Conservation (phyloP, 2,888 invertebrate species). For the Hypolimnas misippus region DNA sequence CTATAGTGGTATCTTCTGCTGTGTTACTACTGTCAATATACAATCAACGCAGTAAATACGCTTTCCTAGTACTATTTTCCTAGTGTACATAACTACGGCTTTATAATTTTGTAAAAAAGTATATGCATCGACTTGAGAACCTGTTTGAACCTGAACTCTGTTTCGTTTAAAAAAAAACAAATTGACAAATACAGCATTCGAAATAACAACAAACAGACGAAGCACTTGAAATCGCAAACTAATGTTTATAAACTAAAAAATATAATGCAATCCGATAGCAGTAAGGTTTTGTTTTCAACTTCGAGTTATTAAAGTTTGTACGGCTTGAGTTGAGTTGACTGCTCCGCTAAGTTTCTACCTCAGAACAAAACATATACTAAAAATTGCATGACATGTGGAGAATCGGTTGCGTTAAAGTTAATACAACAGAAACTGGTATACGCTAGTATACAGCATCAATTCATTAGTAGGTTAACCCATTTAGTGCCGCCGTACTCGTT, state of each 20-base stretch:
- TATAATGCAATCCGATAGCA: conserved; percentile 7
- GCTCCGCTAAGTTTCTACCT: conserved; percentile 3
- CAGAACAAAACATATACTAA: not conserved
- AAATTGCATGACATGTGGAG: conserved; percentile 2
- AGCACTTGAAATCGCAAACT: not conserved
- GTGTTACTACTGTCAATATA: too few species aligned
- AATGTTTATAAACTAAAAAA: conserved; percentile 7
- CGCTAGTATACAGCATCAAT: too few species aligned
- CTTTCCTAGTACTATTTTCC: too few species aligned
- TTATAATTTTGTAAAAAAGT: too few species aligned
- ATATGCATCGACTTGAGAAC: too few species aligned
- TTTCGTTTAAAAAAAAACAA: not conserved
- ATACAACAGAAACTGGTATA: too few species aligned
- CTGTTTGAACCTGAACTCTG: too few species aligned
- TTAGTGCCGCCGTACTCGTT: too few species aligned
- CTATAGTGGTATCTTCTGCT: too few species aligned
- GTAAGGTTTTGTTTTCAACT: conserved; percentile 6
- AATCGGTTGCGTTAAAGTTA: not conserved
- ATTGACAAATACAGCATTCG: not conserved
- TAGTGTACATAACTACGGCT: too few species aligned
- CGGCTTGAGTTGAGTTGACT: conserved; percentile 5
- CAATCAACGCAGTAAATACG: too few species aligned
- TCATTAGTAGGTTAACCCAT: too few species aligned
- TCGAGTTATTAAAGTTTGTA: conserved; percentile 10
- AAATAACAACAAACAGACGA: conserved; percentile 4